A percentile compares a stretch with the other conserved stretches of the same genome.
phyloP scores from a whole-genome alignment of 1,140 invertebrate species.

The Palaemon carinicauda region DNA sequence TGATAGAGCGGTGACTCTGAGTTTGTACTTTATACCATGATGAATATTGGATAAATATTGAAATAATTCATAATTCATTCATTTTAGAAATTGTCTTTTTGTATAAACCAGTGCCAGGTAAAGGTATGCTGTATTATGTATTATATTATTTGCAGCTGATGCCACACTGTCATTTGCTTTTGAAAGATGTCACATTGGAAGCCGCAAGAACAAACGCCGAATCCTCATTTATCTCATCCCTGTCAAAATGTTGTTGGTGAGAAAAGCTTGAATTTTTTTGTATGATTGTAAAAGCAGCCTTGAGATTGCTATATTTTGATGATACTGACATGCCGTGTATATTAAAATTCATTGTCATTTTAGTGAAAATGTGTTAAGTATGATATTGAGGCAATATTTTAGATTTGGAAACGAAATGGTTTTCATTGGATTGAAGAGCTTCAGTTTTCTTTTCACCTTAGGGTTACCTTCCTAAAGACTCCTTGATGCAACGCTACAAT shows the following conservation, averaged over 20 bases:
- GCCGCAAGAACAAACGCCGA: conserved; percentile 87
- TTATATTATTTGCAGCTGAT: conserved; percentile 78
- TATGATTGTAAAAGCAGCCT: too few species aligned
- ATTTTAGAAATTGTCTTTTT: too few species aligned
- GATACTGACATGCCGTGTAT: neutral
- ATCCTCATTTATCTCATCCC: conserved; percentile 97
- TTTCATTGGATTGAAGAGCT: neutral
- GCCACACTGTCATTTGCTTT: conserved; percentile 78
- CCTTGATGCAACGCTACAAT: conserved; percentile 51
- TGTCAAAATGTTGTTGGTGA: conserved; percentile 90
- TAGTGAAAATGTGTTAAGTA: neutral
- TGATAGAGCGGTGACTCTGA: too few species aligned
- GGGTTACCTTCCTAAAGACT: conserved; percentile 67
- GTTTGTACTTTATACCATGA: too few species aligned
- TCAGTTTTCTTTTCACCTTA: conserved; percentile 13
- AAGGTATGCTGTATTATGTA: too few species aligned
- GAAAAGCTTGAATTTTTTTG: neutral
- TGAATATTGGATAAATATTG: neutral
- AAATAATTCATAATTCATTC: neutral
- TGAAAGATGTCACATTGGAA: conserved; percentile 84
- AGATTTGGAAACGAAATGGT: neutral
- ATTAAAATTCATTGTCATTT: too few species aligned
- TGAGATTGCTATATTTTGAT: too few species aligned
- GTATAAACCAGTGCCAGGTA: too few species aligned
- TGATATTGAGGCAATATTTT: too few species aligned